These are phyloP conservation scores for Trichoplusia ni DNA, from an alignment of 1,140 invertebrate genomes.

Conservation along the genomic window DNA sequence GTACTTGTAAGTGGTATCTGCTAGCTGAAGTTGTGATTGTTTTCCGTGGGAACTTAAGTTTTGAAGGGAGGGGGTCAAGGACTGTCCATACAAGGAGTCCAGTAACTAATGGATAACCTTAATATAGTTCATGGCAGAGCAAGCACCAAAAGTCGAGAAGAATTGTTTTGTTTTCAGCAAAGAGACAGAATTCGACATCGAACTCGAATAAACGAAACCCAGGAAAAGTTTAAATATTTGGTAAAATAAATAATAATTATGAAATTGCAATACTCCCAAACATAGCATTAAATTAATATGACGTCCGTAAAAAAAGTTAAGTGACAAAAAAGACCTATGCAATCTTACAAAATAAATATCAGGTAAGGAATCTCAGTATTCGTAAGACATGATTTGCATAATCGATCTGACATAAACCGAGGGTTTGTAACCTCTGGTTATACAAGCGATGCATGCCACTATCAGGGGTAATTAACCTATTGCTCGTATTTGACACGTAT, in stretches of 20 bases:
- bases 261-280: too few species aligned
- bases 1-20: conserved; percentile 20
- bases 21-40: conserved; percentile 47
- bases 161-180: too few species aligned
- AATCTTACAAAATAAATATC: neutral
- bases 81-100: conserved; percentile 11
- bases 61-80: conserved; percentile 11
- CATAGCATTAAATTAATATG: too few species aligned
- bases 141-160: neutral
- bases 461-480: neutral
- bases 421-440: neutral
- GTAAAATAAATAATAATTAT: too few species aligned
- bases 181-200: too few species aligned
- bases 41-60: conserved; percentile 8
- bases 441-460: neutral
- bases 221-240: too few species aligned
- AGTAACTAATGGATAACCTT: conserved; percentile 17
- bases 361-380: neutral
- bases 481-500: too few species aligned
- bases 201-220: too few species aligned
- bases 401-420: neutral
- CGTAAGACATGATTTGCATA: neutral
- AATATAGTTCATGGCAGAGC: neutral
- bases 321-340: neutral
- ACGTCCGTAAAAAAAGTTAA: neutral